Evolutionary conservation across 1,140 invertebrate genomes (phyloP).

Genomic region (Drosophila paulistorum): DNA sequence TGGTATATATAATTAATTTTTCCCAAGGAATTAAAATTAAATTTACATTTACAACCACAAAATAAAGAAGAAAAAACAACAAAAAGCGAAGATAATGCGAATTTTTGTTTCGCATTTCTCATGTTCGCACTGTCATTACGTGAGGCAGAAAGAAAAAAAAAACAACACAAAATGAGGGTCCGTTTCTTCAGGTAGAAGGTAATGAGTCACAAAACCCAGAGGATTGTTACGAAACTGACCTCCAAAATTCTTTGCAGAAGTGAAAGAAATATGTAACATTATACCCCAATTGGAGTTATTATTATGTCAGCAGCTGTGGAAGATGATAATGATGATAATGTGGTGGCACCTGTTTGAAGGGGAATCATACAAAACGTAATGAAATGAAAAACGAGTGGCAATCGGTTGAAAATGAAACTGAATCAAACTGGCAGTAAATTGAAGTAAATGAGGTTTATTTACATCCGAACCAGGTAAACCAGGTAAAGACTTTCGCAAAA

Average conservation of each 20-base stretch:
- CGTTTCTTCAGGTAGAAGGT: too few relatives aligned
- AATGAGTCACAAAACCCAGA: slow-evolving; percentile 15
- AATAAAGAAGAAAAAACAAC: too few relatives aligned
- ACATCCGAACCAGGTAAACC: slow-evolving; percentile 34
- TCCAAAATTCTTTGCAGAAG: slow-evolving; percentile 52
- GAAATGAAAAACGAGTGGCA: slow-evolving; percentile 31
- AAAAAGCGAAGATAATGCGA: slow-evolving; percentile 36
- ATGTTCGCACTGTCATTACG: slow-evolving; percentile 20
- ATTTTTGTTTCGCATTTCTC: slow-evolving; percentile 44
- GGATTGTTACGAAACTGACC: slow-evolving; percentile 36
- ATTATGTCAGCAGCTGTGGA: slow-evolving; percentile 45
- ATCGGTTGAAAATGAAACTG: slow-evolving; percentile 51
- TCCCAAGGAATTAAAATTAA: slow-evolving; percentile 62
- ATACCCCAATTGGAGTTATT: slow-evolving; percentile 23
- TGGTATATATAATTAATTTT: slow-evolving; percentile 57
- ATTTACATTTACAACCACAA: slow-evolving; percentile 31
- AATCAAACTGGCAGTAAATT: slow-evolving; percentile 61
- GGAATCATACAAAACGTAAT: slow-evolving; percentile 19
- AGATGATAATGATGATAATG: neutral
- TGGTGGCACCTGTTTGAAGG: slow-evolving; percentile 21
- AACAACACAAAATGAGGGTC: neutral
- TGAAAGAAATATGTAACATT: slow-evolving; percentile 40
- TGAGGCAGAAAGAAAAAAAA: neutral
- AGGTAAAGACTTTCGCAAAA: slow-evolving; percentile 54
- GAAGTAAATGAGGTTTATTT: slow-evolving; percentile 73